Base-by-base conservation (phyloP, 2,888 invertebrate species). In the Xestia ashworthii region DNA sequence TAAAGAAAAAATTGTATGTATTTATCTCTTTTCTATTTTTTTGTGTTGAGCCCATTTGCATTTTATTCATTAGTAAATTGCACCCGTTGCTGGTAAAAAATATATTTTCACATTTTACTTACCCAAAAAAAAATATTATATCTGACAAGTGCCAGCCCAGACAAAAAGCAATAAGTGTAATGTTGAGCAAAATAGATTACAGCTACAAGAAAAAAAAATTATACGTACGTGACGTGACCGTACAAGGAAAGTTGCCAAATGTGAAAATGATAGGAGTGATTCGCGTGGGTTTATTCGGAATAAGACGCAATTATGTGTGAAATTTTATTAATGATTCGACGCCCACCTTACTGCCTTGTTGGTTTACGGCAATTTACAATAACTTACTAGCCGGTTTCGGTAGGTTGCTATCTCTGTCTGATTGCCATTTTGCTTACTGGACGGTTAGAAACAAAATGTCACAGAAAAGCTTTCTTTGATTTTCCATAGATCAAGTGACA, bases 151-250 rank as follows among this genome's bases (percentile, higher is more conserved):
- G 14, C 22, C 64, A 58, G 9, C 22, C n/a, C 32, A 67, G 46
- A 66, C 46, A 41, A 19, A 12, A 25, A 25, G 4, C 14, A 48
- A 48, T 46, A 74, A 73, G 44, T 38, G 41, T 38, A 71, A 25
- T 70, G 38, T 25, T 68, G 64, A 9, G 53, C n/a, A 67, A 71
- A 82, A 74, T 41, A 50, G 11, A 73, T 62, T 55, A 14, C 4
- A 53, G 9, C 44, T 16, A 55, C 6, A 41, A 62, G n/a, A 48
- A 58, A 64, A 41, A 41, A 69, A 32, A 64, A 60, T 14, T 38
- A 69, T 55, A 16, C n/a, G n/a, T 46, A 46, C 44, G n/a, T 65
- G 9, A 65, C 48, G 65, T 72, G 65, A 66, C 53, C 32, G 19
- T 62, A 41, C 65, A 48, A 41, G 14, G 25, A 62, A 53, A 55